Conservation (phyloP, 2,888 invertebrate genomes). For the Alsophila aescularia region DNA sequence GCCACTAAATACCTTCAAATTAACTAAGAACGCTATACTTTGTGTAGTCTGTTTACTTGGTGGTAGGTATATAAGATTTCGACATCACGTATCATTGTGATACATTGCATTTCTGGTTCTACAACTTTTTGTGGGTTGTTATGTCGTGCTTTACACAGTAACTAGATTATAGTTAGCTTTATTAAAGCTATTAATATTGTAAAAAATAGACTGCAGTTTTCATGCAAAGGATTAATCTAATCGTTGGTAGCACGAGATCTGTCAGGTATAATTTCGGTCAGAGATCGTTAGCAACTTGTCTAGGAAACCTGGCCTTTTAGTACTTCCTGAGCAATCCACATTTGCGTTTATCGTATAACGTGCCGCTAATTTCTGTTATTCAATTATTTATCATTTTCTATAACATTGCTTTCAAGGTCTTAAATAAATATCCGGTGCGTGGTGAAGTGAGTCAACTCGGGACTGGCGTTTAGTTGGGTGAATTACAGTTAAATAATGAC, state of each 20-base stretch:
- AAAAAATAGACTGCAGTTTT: conserved; percentile 1
- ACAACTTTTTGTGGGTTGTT: neutral
- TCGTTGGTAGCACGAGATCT: conserved; percentile 26
- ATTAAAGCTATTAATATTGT: neutral
- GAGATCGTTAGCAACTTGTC: conserved; percentile 17
- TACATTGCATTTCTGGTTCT: conserved; percentile 17
- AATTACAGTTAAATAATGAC: neutral
- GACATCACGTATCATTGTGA: conserved; percentile 5
- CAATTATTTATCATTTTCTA: conserved; percentile 21
- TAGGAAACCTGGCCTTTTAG: conserved; percentile 25
- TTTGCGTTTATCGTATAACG: conserved; percentile 30
- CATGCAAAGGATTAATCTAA: conserved; percentile 4
- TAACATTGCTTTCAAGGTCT: conserved; percentile 18
- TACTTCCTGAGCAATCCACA: conserved; percentile 30
- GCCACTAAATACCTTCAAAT: conserved; percentile 55
- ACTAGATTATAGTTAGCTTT: no score
- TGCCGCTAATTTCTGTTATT: conserved; percentile 30
- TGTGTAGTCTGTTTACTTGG: conserved; percentile 21
- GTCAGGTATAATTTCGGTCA: conserved; percentile 20
- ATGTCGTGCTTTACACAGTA: no score
- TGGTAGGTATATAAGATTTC: neutral
- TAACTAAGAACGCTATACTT: conserved; percentile 51
- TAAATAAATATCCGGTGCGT: neutral
- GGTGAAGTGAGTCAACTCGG: conserved; percentile 5
- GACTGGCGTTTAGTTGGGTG: neutral